phyloP scores from a whole-genome alignment of 1,140 invertebrate species.

The Cydia strobilella region DNA sequence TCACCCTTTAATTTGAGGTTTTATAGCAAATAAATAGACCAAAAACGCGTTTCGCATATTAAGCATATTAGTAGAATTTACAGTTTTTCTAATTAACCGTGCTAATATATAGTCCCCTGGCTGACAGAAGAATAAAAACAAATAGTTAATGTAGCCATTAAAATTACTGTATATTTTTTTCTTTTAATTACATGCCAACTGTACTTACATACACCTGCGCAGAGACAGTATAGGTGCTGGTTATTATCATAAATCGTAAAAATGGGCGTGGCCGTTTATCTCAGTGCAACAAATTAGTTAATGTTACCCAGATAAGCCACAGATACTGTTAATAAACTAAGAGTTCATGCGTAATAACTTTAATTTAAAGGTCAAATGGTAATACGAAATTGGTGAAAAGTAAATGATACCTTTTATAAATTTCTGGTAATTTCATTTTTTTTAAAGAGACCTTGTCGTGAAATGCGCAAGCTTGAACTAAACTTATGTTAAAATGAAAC shows the following conservation, averaged over 20 bases:
- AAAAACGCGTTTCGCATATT: too few relatives aligned
- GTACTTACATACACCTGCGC: slow-evolving; percentile 16
- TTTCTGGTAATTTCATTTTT: too few relatives aligned
- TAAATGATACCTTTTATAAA: too few relatives aligned
- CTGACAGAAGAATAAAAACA: too few relatives aligned
- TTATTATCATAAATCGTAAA: slow-evolving; percentile 41
- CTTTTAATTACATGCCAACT: not conserved
- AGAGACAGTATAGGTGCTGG: slow-evolving; percentile 32
- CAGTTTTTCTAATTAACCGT: too few relatives aligned
- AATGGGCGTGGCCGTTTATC: slow-evolving; percentile 37
- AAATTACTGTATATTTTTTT: not conserved
- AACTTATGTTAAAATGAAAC: too few relatives aligned
- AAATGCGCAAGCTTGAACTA: too few relatives aligned
- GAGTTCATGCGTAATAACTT: slow-evolving; percentile 7
- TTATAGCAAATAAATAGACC: too few relatives aligned
- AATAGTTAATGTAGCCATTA: not conserved
- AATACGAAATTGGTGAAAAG: not conserved
- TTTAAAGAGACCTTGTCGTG: too few relatives aligned
- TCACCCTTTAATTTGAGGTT: too few relatives aligned
- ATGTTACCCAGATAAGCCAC: slow-evolving; percentile 28
- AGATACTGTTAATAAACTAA: slow-evolving; percentile 24
- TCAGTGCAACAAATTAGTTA: slow-evolving; percentile 23
- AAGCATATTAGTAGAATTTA: too few relatives aligned
- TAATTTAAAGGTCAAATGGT: not conserved
- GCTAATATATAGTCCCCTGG: too few relatives aligned